Evolutionary conservation across 1,140 invertebrate species (phyloP).

Genomic region (Nomia melanderi): DNA sequence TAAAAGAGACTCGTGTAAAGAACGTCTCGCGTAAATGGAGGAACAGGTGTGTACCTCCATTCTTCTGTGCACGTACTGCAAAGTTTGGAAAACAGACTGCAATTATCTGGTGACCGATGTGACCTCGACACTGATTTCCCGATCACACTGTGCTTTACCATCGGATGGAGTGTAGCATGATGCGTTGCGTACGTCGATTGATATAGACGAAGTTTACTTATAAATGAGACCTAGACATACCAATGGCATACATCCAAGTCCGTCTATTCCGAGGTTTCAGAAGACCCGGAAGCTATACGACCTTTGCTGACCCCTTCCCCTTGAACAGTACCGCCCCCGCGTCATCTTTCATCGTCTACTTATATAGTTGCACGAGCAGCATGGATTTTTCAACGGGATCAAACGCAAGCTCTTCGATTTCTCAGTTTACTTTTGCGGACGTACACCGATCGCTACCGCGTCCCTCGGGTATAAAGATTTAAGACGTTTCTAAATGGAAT

Average conservation of each 20-base stretch:
- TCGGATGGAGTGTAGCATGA: not conserved
- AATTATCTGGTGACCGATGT: no score
- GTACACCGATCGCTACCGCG: not conserved
- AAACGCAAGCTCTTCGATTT: slow-evolving; percentile 13
- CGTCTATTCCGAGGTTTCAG: slow-evolving; percentile 26
- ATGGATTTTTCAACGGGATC: slow-evolving; percentile 22
- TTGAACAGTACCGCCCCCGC: not conserved
- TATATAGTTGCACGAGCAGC: slow-evolving; percentile 5
- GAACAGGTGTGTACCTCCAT: no score
- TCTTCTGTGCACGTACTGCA: no score
- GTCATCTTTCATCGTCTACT: slow-evolving; percentile 2
- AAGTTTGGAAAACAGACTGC: no score
- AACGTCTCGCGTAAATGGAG: no score
- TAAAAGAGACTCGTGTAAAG: no score
- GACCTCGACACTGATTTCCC: no score
- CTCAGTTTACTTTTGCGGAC: not conserved
- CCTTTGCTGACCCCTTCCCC: not conserved
- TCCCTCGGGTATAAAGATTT: not conserved
- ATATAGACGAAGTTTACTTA: slow-evolving; percentile 5
- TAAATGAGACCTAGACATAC: slow-evolving; percentile 15
- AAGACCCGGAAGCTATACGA: slow-evolving; percentile 2
- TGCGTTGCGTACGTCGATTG: not conserved
- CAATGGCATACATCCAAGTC: slow-evolving; percentile 5
- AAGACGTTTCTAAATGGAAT: not conserved
- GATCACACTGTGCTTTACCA: not conserved